Conservation (phyloP, 2,888 invertebrate genomes). For the Drosophila kanekoi region DNA sequence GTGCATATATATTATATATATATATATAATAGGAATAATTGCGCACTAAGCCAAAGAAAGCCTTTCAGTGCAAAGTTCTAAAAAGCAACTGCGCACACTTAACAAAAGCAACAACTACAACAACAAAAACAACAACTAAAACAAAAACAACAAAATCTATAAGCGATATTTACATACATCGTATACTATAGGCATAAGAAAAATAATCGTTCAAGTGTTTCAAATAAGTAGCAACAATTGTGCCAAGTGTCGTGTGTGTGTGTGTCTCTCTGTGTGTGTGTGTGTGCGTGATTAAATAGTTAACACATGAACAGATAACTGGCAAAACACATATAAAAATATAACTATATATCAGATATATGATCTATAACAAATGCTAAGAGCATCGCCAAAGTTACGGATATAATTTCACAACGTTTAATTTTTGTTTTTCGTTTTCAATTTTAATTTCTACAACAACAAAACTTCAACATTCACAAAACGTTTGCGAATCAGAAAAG, state of each 20-base stretch:
- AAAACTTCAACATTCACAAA: slow-evolving; percentile 21
- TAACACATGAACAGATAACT: slow-evolving; percentile 20
- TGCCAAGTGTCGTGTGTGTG: slow-evolving; percentile 29
- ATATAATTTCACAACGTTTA: slow-evolving; percentile 59
- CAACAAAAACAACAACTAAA: too few species aligned
- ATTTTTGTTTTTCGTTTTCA: too few species aligned
- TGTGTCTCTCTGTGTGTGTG: slow-evolving; percentile 3
- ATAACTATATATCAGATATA: not conserved
- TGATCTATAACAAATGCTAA: slow-evolving; percentile 15
- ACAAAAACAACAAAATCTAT: slow-evolving; percentile 16
- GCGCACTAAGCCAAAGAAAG: slow-evolving; percentile 36
- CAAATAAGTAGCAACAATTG: slow-evolving; percentile 41
- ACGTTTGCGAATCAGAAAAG: slow-evolving; percentile 69
- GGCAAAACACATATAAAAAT: slow-evolving; percentile 1
- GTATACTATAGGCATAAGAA: slow-evolving; percentile 11
- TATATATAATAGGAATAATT: slow-evolving; percentile 3
- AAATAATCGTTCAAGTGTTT: slow-evolving; percentile 46
- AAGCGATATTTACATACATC: slow-evolving; percentile 30
- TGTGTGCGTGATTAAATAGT: slow-evolving; percentile 24
- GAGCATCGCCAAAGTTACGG: slow-evolving; percentile 72
- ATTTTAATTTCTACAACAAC: slow-evolving; percentile 28
- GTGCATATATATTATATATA: not conserved
- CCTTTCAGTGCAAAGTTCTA: slow-evolving; percentile 34
- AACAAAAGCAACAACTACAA: slow-evolving; percentile 1
- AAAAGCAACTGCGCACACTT: slow-evolving; percentile 25